A percentile compares a stretch with the other conserved stretches of the same genome.
These are phyloP conservation scores for Eremophila alpestris DNA, from an alignment of 2,797 vertebrate genomes.

Conservation along the genomic window DNA sequence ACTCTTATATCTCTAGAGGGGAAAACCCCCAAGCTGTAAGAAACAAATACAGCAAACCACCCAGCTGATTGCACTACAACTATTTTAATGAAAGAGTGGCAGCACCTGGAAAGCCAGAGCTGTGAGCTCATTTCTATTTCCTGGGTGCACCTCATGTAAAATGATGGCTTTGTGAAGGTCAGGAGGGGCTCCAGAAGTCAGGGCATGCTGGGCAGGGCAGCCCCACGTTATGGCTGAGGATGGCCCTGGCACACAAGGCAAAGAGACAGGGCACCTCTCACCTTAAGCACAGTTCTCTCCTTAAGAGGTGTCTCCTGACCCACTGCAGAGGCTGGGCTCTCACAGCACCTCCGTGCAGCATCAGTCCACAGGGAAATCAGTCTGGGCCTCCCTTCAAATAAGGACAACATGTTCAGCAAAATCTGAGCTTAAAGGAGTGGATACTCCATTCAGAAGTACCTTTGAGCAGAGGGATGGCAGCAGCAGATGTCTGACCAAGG, in stretches of 20 bases:
- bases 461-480: neutral
- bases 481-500: neutral
- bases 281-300: neutral
- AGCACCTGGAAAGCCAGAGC: neutral
- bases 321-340: neutral
- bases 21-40: accelerated
- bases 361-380: neutral
- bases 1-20: neutral
- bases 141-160: neutral
- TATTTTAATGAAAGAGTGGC: neutral
- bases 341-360: neutral
- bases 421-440: neutral
- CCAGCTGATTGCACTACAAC: neutral
- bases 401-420: neutral
- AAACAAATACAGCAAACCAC: neutral
- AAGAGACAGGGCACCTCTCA: neutral
- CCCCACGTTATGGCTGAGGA: accelerated
- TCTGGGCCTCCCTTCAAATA: neutral
- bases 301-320: accelerated
- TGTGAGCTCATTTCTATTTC: neutral
- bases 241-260: neutral
- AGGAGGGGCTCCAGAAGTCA: neutral
- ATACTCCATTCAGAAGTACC: neutral
- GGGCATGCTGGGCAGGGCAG: neutral
- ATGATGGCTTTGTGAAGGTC: neutral